Evolutionary conservation across 1,140 invertebrate species (phyloP).

Genomic region (Drosophila sproati): DNA sequence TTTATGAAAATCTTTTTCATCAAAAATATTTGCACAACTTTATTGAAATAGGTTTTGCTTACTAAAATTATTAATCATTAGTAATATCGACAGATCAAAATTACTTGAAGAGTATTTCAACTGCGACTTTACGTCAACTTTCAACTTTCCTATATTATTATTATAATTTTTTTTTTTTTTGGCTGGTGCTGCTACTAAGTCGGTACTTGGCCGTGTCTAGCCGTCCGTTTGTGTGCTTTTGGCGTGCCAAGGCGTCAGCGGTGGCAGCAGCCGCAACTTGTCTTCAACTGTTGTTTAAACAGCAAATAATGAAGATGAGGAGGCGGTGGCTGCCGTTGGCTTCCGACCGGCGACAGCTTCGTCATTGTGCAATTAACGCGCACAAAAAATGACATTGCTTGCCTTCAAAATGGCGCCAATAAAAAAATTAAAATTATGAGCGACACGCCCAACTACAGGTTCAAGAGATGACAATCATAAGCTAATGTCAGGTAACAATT

Average conservation of each 20-base stretch:
- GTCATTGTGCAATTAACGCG: conserved; percentile 80
- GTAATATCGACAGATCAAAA: neutral
- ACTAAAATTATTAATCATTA: no score
- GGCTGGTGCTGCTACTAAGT: conserved; percentile 62
- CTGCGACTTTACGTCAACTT: neutral
- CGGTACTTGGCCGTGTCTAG: conserved; percentile 20
- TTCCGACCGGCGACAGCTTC: conserved; percentile 63
- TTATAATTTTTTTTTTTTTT: conserved; percentile 40
- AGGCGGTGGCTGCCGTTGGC: conserved; percentile 58
- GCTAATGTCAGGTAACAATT: conserved; percentile 13
- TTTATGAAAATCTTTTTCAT: no score
- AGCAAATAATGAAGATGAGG: conserved; percentile 70
- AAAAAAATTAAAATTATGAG: conserved; percentile 23
- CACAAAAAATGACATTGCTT: conserved; percentile 79
- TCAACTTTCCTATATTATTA: conserved; percentile 17
- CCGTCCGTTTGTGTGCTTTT: conserved; percentile 55
- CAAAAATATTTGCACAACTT: no score
- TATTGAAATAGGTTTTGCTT: no score
- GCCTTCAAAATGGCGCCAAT: conserved; percentile 76
- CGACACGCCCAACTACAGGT: conserved; percentile 59
- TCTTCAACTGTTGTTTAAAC: conserved; percentile 72
- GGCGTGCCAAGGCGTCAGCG: conserved; percentile 43
- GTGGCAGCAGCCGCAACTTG: conserved; percentile 60
- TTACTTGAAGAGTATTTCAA: neutral
- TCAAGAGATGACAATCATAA: conserved; percentile 27